These are phyloP conservation scores for Brachionus paranguensis DNA, from an alignment of 1,140 invertebrate genomes.

Conservation along the genomic window DNA sequence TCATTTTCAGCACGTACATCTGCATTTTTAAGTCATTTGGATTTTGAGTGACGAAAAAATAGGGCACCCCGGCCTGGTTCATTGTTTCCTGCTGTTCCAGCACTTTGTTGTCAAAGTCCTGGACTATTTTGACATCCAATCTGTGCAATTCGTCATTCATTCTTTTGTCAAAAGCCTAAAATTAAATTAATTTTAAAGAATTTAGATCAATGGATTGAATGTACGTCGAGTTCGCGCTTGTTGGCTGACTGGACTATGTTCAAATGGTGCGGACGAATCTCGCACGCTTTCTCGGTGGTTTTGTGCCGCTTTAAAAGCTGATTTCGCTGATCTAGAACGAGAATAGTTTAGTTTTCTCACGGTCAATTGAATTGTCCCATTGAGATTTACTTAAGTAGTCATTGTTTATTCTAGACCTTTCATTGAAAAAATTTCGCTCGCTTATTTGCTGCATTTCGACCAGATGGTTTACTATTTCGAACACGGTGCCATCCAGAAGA, in stretches of 20 bases:
- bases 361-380: neutral
- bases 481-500: slow-evolving; percentile 25
- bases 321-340: slow-evolving; percentile 26
- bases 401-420: slow-evolving; percentile 14
- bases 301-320: slow-evolving; percentile 33
- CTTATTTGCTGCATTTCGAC: slow-evolving; percentile 33
- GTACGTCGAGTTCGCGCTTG: slow-evolving; percentile 33
- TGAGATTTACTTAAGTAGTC: slow-evolving; percentile 3
- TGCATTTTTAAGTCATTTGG: slow-evolving; percentile 35
- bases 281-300: slow-evolving; percentile 34
- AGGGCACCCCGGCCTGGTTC: slow-evolving; percentile 5
- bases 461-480: slow-evolving; percentile 30
- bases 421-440: slow-evolving; percentile 34
- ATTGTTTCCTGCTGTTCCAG: slow-evolving; percentile 32
- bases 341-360: neutral
- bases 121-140: slow-evolving; percentile 27
- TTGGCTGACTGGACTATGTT: slow-evolving; percentile 4
- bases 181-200: neutral
- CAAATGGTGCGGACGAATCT: slow-evolving; percentile 29
- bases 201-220: neutral
- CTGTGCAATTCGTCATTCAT: slow-evolving; percentile 31
- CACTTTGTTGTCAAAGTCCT: slow-evolving; percentile 34
- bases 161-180: slow-evolving; percentile 32
- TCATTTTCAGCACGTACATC: slow-evolving; percentile 5
- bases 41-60: slow-evolving; percentile 25